Base-by-base conservation (phyloP, 2,888 invertebrate species). In the Polia nebulosa region DNA sequence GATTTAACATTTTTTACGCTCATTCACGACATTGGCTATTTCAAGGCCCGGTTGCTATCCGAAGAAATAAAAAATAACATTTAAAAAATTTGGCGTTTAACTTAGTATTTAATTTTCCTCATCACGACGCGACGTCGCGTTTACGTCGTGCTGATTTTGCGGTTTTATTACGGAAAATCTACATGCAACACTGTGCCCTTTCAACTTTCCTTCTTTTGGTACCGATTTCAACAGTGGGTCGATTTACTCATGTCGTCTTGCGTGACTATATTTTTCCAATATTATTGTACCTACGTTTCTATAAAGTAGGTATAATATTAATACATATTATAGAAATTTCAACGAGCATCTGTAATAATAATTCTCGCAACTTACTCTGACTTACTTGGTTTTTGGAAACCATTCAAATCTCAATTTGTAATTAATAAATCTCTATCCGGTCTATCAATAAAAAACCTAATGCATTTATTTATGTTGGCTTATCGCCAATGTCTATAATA, bases 381-480 rank as follows among this genome's bases (percentile, higher is more conserved):
- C 20, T 17, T 2, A 34, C 51, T 47, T 55, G 7, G 27, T 36
- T 61, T 53, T 71, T 64, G 60, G 45, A 67, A 64, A 52, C 22
- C 11, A 36, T 57, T 76, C 52, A 49, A 68, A 68, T 52, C 25
- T 22, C 41, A 34, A 63, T 55, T 51, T 57, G 25, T 49, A 55
- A 55, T 58, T 58, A 49, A 63, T 47, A 49, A 44, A 65, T 62
- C n/a, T n/a, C n/a, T n/a, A n/a, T n/a, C n/a, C n/a, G 34, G 15
- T 47, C 5, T 58, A 49, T 67, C 66, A 68, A 72, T 72, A 64
- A 75, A 82, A 62, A 76, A 25, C 49, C 32, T 39, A 64, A 60
- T 72, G 72, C 75, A 72, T 59, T 56, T 76, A 67, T 63, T 81
- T 70, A 47, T 58, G 17, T 72, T 82, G 82, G 82, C 76, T 68